A percentile compares a stretch with the other conserved stretches of the same genome.
Conservation (phyloP, 1,140 invertebrate genomes). For the Hypsibius dujardini region DNA sequence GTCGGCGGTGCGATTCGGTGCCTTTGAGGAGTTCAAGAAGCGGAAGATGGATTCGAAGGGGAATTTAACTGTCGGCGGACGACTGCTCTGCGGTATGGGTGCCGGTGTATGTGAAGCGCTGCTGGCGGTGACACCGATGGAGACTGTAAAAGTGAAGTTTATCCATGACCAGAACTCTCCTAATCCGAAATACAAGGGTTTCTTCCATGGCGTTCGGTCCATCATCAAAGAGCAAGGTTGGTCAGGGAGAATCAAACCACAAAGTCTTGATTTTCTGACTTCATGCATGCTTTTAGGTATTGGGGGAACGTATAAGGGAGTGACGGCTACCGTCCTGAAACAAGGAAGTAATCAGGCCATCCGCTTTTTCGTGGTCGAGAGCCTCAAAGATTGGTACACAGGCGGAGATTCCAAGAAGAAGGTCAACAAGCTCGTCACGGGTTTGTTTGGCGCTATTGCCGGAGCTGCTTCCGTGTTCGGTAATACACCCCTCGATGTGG, state of each 20-base stretch:
- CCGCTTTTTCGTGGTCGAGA: constrained; percentile 91
- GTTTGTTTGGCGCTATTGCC: constrained; percentile 73
- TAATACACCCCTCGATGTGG: constrained; percentile 91
- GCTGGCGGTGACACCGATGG: constrained; percentile 95
- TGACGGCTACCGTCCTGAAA: constrained; percentile 86
- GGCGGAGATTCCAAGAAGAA: too few relatives aligned
- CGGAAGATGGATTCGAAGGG: constrained; percentile 55
- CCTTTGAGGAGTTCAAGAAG: constrained; percentile 85
- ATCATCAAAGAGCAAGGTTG: constrained; percentile 73
- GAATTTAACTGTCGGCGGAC: constrained; percentile 51
- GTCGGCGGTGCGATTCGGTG: constrained; percentile 85
- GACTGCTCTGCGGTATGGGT: constrained; percentile 75
- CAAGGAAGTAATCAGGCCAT: constrained; percentile 97
- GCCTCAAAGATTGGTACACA: constrained; percentile 76
- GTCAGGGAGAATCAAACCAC: constrained; percentile 18
- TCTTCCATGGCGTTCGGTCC: constrained; percentile 71
- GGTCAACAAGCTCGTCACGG: constrained; percentile 66
- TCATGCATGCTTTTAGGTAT: constrained; percentile 43
- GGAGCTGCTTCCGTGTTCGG: constrained; percentile 93
- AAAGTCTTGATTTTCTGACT: neutral
- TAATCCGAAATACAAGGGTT: constrained; percentile 76
- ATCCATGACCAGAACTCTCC: constrained; percentile 86
- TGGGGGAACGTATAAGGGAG: constrained; percentile 76
- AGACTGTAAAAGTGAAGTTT: constrained; percentile 98
- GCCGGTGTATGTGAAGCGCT: constrained; percentile 86